Conservation (phyloP, 2,797 vertebrate genomes). For the Hipposideros larvatus region DNA sequence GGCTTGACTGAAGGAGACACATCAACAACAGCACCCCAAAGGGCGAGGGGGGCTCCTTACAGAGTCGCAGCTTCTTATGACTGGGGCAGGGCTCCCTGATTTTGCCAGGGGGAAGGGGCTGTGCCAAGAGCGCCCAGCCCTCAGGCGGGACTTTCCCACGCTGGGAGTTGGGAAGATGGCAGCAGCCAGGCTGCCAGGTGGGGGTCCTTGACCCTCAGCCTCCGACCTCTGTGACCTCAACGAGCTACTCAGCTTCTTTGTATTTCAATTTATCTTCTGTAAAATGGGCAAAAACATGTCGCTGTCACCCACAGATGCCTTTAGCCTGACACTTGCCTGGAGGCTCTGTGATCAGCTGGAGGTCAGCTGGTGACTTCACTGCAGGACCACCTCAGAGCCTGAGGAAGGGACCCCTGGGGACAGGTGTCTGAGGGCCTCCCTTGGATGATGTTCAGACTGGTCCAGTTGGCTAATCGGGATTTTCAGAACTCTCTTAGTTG, state of each 20-base stretch:
- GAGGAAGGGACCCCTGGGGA: not conserved
- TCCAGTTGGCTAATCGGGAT: no score
- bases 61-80: not conserved
- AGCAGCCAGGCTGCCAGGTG: not conserved
- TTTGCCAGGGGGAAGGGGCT: not conserved
- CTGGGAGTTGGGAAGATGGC: not conserved
- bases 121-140: not conserved
- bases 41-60: not conserved
- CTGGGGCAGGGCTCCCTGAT: not conserved
- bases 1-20: not conserved
- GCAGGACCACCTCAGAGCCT: not conserved
- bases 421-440: accelerated
- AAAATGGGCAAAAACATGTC: no score
- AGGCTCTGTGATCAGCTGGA: not conserved
- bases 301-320: accelerated
- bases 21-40: not conserved
- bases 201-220: no score
- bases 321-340: no score
- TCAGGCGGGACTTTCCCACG: not conserved
- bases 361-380: not conserved
- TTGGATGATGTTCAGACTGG: accelerated
- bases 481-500: not conserved
- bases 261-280: not conserved
- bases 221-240: not conserved
- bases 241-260: not conserved